Base-by-base conservation (phyloP, 2,113 vertebrate species). In the Chloebia gouldiae region DNA sequence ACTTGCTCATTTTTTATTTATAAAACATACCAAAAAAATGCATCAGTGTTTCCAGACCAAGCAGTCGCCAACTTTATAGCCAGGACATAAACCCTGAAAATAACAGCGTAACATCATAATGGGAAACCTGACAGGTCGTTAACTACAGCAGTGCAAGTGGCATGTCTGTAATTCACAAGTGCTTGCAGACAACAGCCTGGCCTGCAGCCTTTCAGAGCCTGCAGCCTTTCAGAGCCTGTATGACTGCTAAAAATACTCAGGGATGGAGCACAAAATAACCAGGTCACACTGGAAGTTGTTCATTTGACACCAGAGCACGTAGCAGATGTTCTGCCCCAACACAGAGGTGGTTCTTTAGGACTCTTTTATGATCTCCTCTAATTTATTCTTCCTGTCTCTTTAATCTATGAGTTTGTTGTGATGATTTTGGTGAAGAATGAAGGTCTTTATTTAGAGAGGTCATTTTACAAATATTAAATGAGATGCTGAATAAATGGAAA, bases 81-180 rank as follows among this genome's bases (percentile, higher is more conserved):
- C 79, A 70, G 76, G 81, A 94, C 92, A 88, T 92, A 96, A 96
- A 94, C 85, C 90, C 88, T 86, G 94, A 54, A 94, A 96, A 92
- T 78, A 96, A 70, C 54, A 92, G 75, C 91, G 45, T 76, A 88
- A 90, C 92, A 91, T 96, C 92, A 92, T 93, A 86, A 95, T 90
- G 92, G 93, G 92, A 90, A 86, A 83, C n/a, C 71, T 94, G 94
- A 90, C 93, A 95, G 93, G 79, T 64, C 20, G 7, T 95, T 96
- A 94, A 96, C 68, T 93, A 88, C 78, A 77, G 71, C 85, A 37
- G 54, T 83, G 71, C 93, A 83, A 93, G 90, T 77, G 63, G 73
- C 71, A 47, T 20, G 80, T 76, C 94, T 73, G 12, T 83, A 90
- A 90, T 65, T 96, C 85, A 78, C 47, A n/a, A 44, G 35, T 59